Evolutionary conservation across 2,888 invertebrate species (phyloP).

Genomic region (Mythimna lalbum): DNA sequence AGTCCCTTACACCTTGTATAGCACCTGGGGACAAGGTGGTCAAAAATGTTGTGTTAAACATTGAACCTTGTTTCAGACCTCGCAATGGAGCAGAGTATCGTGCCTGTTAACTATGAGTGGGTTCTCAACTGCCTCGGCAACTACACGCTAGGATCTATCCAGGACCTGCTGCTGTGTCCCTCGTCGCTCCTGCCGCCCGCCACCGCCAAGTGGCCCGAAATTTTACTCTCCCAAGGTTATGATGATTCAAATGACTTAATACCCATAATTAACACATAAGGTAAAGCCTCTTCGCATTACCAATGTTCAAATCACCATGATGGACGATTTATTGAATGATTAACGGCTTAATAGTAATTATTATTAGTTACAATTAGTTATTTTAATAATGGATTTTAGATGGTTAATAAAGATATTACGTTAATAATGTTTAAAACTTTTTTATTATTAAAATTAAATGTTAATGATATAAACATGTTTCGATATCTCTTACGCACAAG

Average conservation of each 20-base stretch:
- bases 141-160: constrained; percentile 77
- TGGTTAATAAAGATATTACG: constrained; percentile 12
- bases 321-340: not conserved
- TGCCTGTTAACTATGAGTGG: constrained; percentile 88
- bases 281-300: constrained; percentile 12
- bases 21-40: not conserved
- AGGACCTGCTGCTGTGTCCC: constrained; percentile 81
- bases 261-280: constrained; percentile 19
- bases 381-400: constrained; percentile 9
- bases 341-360: not conserved
- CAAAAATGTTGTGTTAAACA: not conserved
- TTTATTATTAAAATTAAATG: constrained; percentile 10
- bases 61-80: constrained; percentile 76
- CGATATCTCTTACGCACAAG: no score
- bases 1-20: no score
- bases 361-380: constrained; percentile 18
- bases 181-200: constrained; percentile 72
- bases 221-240: constrained; percentile 72
- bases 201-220: constrained; percentile 76
- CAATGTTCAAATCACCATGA: not conserved
- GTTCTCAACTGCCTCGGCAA: constrained; percentile 85
- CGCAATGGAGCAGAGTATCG: constrained; percentile 79
- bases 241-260: constrained; percentile 54
- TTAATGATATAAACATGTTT: no score
- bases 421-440: constrained; percentile 33